Evolutionary conservation across 2,797 vertebrate genomes (phyloP).

Genomic region (Muraenolepis orangiensis): DNA sequence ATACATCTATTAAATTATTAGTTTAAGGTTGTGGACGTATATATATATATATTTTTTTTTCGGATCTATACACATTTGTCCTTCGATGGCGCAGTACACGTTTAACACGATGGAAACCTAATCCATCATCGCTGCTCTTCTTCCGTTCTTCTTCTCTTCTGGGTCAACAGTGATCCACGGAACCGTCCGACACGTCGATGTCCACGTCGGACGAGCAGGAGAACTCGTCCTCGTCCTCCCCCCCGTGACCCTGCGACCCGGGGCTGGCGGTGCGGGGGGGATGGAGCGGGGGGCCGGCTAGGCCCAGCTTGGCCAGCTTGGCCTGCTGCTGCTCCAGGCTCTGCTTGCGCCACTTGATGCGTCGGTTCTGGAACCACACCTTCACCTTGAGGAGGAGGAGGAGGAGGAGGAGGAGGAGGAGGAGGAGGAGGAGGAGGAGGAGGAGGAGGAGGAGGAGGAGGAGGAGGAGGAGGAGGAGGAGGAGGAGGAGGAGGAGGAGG

Average conservation of each 20-base stretch:
- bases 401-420: fast-evolving
- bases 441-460: too few relatives aligned
- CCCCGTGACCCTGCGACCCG: constrained; percentile 70
- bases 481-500: too few relatives aligned
- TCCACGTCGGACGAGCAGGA: constrained; percentile 63
- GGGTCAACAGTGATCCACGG: constrained; percentile 53
- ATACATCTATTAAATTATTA: constrained; percentile 77
- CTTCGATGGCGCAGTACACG: constrained; percentile 2
- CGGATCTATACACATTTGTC: constrained; percentile 62
- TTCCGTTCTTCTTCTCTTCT: too few relatives aligned
- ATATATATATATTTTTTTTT: constrained; percentile 38
- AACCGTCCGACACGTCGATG: constrained; percentile 69
- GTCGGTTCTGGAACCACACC: constrained; percentile 84
- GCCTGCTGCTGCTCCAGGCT: constrained; percentile 84
- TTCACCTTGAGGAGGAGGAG: constrained; percentile 70
- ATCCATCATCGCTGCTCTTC: too few relatives aligned
- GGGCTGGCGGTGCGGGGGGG: constrained; percentile 57
- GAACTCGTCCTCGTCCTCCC: constrained; percentile 74
- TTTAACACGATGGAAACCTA: too few relatives aligned
- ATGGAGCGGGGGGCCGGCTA: constrained; percentile 48
- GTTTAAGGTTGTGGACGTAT: constrained; percentile 32
- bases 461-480: too few relatives aligned
- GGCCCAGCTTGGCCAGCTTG: constrained; percentile 77
- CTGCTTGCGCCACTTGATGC: constrained; percentile 87
- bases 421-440: too few relatives aligned